Evolutionary conservation across 2,888 invertebrate genomes (phyloP), one percentile per base, ranked within the genome.

Genomic region (Leptarthrus brevirostris): DNA sequence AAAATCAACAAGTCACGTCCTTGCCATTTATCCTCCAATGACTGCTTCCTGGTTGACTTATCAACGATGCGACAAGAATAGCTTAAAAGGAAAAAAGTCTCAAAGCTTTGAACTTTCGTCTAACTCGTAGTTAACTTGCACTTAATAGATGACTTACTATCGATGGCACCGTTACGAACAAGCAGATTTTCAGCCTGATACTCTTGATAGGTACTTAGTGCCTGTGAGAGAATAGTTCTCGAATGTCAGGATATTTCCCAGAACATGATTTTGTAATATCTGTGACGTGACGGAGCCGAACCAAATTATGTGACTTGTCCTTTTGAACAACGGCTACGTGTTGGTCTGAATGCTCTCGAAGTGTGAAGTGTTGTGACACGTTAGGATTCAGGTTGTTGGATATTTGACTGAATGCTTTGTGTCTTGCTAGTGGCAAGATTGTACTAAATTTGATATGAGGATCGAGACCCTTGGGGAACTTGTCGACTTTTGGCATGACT

Each of bases 1-100:
- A 70, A 74, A 74, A 71, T 74, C 76, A 76, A 76, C 75, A 77
- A 77, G 77, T 76, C 77, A 77, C 77, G 77, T 77, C 66, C 54
- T 58, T 74, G 75, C 74, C 76, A 77, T 77, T 77, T 77, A 77
- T 77, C 73, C 74, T 73, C 34, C 70, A 66, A 70, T 70, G 72
- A 73, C 58, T 69, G 40, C 66, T 74, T 77, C 61, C 72, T 64
- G 64, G 44, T 64, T 44, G 64, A 64, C 64, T 64, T 64, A 64
- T 64, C 64, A 26, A 36, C 44, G 26, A 64, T 64, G 64, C 44
- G 64, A 64, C 44, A 44, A 64, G 64, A 64, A 58, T 40, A 36
- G 34, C 44, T 58, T 58, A 58, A 34, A 36, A 58, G 58, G 36
- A 18, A 40, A 30, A n/a, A 40, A 40, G 8, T 40, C 12, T 12